phyloP scores from a whole-genome alignment of 2,888 invertebrate species.

The Drosophila demipolita region DNA sequence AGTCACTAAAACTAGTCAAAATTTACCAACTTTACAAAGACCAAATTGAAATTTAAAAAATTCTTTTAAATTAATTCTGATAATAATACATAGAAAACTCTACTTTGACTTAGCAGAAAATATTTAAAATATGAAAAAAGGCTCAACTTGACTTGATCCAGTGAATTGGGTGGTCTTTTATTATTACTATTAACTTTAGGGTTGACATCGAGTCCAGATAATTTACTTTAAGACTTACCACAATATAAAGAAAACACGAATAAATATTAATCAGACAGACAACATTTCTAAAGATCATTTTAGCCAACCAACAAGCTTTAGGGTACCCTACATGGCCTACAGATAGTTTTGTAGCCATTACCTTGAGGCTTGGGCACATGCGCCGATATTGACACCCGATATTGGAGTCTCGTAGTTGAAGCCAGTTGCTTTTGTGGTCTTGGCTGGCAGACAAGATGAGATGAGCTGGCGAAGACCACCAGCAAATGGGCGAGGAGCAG shows the following conservation, averaged over 20 bases:
- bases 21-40: neutral
- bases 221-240: neutral
- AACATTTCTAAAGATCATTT: neutral
- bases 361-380: slow-evolving; percentile 1
- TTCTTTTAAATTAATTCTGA: too few relatives aligned
- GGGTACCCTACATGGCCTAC: neutral
- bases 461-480: slow-evolving; percentile 19
- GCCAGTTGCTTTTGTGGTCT: slow-evolving; percentile 37
- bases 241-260: neutral
- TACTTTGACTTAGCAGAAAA: too few relatives aligned
- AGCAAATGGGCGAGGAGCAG: slow-evolving; percentile 16
- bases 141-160: neutral
- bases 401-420: slow-evolving; percentile 7
- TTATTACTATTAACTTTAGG: neutral
- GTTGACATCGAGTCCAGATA: neutral
- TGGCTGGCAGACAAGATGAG: slow-evolving; percentile 3
- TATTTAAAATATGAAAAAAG: neutral
- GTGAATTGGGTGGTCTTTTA: neutral
- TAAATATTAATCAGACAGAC: neutral
- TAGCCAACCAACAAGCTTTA: neutral
- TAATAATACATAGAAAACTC: too few relatives aligned
- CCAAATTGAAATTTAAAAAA: neutral
- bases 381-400: slow-evolving; percentile 29
- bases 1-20: neutral
- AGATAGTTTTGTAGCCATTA: neutral